Conservation (phyloP, 2,888 invertebrate genomes). For the Drosophila mettleri region DNA sequence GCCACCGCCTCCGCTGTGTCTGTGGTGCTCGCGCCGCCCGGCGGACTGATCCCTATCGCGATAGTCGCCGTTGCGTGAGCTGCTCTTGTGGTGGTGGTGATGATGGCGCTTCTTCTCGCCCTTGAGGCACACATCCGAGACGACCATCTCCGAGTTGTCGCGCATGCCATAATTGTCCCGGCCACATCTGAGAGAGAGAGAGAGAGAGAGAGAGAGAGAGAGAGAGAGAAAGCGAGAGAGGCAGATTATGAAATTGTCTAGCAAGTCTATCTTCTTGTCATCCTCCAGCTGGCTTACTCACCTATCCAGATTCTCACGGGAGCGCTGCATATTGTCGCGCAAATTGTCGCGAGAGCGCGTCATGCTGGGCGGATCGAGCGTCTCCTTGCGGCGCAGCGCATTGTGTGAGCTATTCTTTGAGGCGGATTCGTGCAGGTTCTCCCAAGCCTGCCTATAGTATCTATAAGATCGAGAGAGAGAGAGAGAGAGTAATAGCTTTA, state of each 20-base stretch:
- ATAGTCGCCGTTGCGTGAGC: conserved; percentile 84
- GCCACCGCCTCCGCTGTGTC: conserved; percentile 83
- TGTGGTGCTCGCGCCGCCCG: conserved; percentile 84
- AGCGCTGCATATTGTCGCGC: conserved; percentile 84
- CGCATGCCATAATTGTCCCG: conserved; percentile 86
- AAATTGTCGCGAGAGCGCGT: conserved; percentile 83
- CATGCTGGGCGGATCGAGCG: conserved; percentile 88
- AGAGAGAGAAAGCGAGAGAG: too few relatives aligned
- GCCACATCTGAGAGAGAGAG: conserved; percentile 82
- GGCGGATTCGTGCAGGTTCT: conserved; percentile 94
- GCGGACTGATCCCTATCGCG: conserved; percentile 84
- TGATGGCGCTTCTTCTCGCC: conserved; percentile 85
- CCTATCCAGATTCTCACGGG: conserved; percentile 85
- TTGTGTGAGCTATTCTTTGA: conserved; percentile 87
- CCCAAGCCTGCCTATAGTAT: conserved; percentile 97
- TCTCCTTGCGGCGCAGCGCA: conserved; percentile 89
- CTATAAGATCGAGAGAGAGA: conserved; percentile 55
- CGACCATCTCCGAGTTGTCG: conserved; percentile 92
- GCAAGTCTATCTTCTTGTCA: neutral
- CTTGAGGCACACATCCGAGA: conserved; percentile 87
- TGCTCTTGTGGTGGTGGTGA: conserved; percentile 85
- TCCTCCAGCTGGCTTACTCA: conserved; percentile 39
- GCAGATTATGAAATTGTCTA: neutral
- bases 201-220: too few relatives aligned
- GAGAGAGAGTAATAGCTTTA: neutral